phyloP scores from a whole-genome alignment of 2,888 invertebrate species.

The Chrysolina oricalcia region DNA sequence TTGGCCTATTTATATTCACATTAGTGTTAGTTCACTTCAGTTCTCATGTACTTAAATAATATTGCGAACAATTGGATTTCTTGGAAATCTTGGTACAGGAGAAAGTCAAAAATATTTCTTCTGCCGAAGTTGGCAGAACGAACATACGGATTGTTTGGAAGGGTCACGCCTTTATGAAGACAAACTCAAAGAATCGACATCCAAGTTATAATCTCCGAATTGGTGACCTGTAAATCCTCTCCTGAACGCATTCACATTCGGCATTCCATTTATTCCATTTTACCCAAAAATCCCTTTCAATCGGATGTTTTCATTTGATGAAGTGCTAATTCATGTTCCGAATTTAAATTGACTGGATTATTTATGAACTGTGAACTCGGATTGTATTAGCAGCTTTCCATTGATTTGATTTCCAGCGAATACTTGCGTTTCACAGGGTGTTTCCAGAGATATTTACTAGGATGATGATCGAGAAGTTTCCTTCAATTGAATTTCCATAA shows the following conservation, averaged over 20 bases:
- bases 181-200: not conserved
- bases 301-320: slow-evolving; percentile 57
- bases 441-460: too few relatives aligned
- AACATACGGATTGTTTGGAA: too few relatives aligned
- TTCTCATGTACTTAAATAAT: too few relatives aligned
- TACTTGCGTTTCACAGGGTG: not conserved
- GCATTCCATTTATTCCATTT: slow-evolving; percentile 29
- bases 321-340: slow-evolving; percentile 59
- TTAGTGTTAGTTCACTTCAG: too few relatives aligned
- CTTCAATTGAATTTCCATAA: too few relatives aligned
- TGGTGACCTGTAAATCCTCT: slow-evolving; percentile 11
- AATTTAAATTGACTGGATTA: slow-evolving; percentile 58
- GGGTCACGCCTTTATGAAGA: too few relatives aligned
- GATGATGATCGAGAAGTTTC: too few relatives aligned
- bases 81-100: too few relatives aligned
- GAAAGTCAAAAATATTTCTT: too few relatives aligned
- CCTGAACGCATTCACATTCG: slow-evolving; percentile 31
- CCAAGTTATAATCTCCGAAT: not conserved
- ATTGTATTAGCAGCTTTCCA: not conserved
- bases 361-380: slow-evolving; percentile 47
- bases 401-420: slow-evolving; percentile 1
- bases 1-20: too few relatives aligned
- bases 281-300: slow-evolving; percentile 45
- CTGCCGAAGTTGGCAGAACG: too few relatives aligned
- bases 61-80: too few relatives aligned